Evolutionary conservation across 2,797 vertebrate genomes (phyloP).

Genomic region (Phataginus tetradactyla): DNA sequence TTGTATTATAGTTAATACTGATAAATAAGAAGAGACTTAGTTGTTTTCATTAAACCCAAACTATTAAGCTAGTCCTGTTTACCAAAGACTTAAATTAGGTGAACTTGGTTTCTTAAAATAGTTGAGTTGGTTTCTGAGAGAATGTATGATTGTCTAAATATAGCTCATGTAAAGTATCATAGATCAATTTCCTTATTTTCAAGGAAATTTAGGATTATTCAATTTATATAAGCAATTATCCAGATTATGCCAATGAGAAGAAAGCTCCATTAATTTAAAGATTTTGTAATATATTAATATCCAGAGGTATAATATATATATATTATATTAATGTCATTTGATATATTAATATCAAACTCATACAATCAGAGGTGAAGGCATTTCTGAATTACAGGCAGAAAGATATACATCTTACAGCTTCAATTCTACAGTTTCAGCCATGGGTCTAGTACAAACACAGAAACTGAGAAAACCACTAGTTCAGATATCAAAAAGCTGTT

Average conservation of each 20-base stretch:
- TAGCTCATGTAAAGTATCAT: background rate
- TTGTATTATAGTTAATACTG: background rate
- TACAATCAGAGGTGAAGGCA: background rate
- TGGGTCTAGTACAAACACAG: background rate
- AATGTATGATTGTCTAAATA: background rate
- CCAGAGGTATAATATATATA: too few species aligned
- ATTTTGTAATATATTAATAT: background rate
- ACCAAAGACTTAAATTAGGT: background rate
- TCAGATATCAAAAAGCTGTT: background rate
- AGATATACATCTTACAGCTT: background rate
- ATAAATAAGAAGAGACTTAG: background rate
- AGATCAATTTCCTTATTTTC: background rate
- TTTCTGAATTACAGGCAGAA: background rate
- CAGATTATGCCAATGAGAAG: background rate
- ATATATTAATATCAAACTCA: background rate
- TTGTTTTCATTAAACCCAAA: background rate
- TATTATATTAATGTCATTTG: too few species aligned
- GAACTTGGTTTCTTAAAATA: constrained; percentile 6
- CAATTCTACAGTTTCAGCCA: background rate
- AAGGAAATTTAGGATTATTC: background rate
- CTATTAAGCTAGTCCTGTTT: background rate
- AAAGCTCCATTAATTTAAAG: background rate
- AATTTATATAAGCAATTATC: background rate
- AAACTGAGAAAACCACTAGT: background rate
- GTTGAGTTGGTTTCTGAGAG: background rate